These are phyloP conservation scores for Fissipunctia ypsillon DNA, from an alignment of 2,888 invertebrate species.

Conservation along the genomic window DNA sequence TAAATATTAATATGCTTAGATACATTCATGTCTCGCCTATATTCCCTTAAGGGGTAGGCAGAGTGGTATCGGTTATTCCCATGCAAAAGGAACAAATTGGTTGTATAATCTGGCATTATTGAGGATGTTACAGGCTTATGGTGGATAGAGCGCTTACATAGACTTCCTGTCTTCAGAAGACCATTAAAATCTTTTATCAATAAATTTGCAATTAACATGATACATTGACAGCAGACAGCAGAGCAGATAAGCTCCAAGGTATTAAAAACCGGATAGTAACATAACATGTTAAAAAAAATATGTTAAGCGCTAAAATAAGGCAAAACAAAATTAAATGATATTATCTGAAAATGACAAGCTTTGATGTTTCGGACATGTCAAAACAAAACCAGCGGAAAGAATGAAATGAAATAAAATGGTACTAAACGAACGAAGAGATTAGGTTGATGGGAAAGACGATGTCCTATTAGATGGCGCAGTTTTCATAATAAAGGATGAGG, in stretches of 20 bases:
- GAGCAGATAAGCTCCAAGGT: background rate
- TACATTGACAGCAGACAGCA: background rate
- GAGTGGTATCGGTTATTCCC: background rate
- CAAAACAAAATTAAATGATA: constrained; percentile 47
- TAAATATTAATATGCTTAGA: constrained; percentile 17
- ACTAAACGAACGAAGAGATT: constrained; percentile 48
- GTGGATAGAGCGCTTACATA: background rate
- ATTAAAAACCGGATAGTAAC: background rate
- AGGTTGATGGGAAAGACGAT: constrained; percentile 45
- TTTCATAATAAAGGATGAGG: constrained; percentile 46
- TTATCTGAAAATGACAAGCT: constrained; percentile 37
- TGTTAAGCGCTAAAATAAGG: background rate
- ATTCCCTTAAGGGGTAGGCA: no score
- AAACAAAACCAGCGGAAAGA: constrained; percentile 34
- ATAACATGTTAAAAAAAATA: background rate
- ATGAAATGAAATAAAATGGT: constrained; percentile 52
- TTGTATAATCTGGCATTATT: background rate
- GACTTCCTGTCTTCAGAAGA: background rate
- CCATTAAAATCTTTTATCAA: background rate
- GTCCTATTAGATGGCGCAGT: constrained; percentile 46
- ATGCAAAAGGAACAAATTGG: background rate
- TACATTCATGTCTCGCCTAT: background rate
- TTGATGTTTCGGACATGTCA: constrained; percentile 50
- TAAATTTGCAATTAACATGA: background rate
- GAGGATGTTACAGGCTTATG: background rate